A percentile compares a stretch with the other conserved stretches of the same genome.
Evolutionary conservation across 2,113 vertebrate species (phyloP).

Genomic region (Dissostichus mawsoni): DNA sequence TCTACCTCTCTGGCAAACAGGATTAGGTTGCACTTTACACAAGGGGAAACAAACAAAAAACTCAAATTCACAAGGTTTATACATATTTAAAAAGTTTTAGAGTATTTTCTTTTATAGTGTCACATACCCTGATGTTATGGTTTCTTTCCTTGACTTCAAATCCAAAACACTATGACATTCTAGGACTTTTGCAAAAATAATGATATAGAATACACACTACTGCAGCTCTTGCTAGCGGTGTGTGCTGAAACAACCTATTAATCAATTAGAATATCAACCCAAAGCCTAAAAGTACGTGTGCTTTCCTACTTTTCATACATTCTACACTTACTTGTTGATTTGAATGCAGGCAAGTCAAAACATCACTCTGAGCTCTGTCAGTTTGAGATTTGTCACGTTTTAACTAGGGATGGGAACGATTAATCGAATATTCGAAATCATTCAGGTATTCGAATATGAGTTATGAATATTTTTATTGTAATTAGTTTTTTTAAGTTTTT

Average conservation of each 20-base stretch:
- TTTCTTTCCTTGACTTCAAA: constrained; percentile 11
- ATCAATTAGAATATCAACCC: not conserved
- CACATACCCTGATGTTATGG: not conserved
- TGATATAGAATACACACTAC: not conserved
- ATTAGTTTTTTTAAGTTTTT: too few species aligned
- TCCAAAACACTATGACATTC: not conserved
- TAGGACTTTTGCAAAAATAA: not conserved
- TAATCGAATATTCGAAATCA: too few species aligned
- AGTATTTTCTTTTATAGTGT: not conserved
- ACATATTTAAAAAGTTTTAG: constrained; percentile 15
- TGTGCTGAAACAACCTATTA: constrained; percentile 1
- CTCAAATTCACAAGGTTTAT: constrained; percentile 12
- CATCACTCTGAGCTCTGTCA: not conserved
- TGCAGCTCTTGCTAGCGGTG: not conserved
- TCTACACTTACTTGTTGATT: too few species aligned
- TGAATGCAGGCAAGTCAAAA: not conserved
- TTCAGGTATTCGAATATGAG: too few species aligned
- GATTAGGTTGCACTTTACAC: constrained; percentile 35
- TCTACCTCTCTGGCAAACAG: constrained; percentile 23
- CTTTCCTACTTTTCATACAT: not conserved
- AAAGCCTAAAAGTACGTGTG: not conserved
- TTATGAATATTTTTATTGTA: too few species aligned
- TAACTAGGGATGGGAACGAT: not conserved
- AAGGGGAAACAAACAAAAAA: constrained; percentile 2
- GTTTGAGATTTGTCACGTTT: not conserved